Evolutionary conservation across 2,113 vertebrate species (phyloP).

Genomic region (Merops nubicus): DNA sequence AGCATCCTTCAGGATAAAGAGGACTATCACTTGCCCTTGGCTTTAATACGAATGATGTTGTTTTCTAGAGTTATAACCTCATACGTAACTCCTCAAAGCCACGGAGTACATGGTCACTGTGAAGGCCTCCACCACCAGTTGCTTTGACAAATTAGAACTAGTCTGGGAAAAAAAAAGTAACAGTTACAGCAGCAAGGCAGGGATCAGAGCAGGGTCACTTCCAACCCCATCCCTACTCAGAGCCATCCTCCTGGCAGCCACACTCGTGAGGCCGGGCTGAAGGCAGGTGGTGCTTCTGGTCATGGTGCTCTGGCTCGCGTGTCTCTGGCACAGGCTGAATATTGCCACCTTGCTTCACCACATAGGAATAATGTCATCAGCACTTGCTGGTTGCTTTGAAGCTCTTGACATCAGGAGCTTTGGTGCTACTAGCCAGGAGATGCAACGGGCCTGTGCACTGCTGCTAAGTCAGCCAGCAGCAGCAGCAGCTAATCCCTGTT

Average conservation of each 20-base stretch:
- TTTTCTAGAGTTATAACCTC: background rate
- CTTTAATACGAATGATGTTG: background rate
- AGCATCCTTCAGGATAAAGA: background rate
- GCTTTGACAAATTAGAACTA: background rate
- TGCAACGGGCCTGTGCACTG: fast-evolving
- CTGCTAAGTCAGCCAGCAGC: background rate
- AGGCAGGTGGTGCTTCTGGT: background rate
- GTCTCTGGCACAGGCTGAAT: background rate
- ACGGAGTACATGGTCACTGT: fast-evolving
- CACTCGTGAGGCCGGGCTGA: fast-evolving
- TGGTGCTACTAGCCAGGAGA: background rate
- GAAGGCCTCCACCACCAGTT: background rate
- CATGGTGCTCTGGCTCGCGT: fast-evolving
- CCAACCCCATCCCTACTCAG: fast-evolving
- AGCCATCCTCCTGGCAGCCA: background rate
- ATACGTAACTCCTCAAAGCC: background rate
- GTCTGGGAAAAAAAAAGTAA: background rate
- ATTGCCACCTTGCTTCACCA: background rate
- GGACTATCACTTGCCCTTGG: background rate
- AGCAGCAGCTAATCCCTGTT: background rate
- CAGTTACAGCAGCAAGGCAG: background rate
- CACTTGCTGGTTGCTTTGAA: background rate
- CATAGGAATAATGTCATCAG: background rate
- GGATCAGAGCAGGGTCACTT: background rate
- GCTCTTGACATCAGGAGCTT: fast-evolving